These are phyloP conservation scores for Sitodiplosis mosellana DNA, from an alignment of 1,140 invertebrate genomes.

Conservation along the genomic window DNA sequence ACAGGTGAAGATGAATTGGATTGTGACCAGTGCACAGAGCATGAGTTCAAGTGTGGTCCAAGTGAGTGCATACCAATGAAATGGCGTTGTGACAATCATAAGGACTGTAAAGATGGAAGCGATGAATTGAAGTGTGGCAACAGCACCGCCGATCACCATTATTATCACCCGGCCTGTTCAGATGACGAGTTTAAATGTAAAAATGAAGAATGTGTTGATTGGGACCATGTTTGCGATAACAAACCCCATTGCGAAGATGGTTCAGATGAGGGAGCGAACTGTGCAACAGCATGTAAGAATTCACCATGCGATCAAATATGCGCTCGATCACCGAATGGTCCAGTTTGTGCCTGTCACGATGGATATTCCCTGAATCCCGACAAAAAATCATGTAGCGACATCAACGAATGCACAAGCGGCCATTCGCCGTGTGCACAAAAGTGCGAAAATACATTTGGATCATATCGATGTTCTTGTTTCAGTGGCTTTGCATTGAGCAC, in stretches of 20 bases:
- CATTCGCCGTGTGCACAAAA: constrained; percentile 52
- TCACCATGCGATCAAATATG: constrained; percentile 30
- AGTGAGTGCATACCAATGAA: constrained; percentile 32
- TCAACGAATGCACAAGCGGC: constrained; percentile 52
- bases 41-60: constrained; percentile 33
- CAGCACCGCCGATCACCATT: constrained; percentile 4
- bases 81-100: constrained; percentile 46
- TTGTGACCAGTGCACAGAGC: constrained; percentile 28
- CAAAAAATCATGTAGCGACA: constrained; percentile 34
- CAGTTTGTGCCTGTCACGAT: constrained; percentile 50
- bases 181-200: constrained; percentile 24
- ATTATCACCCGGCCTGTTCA: constrained; percentile 7
- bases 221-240: constrained; percentile 35
- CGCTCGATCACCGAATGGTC: constrained; percentile 20
- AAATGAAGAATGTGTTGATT: constrained; percentile 32
- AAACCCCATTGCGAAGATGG: constrained; percentile 36
- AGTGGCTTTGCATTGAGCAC: constrained; percentile 34
- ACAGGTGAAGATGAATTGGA: constrained; percentile 39
- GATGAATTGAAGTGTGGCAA: constrained; percentile 39
- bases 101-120: constrained; percentile 43
- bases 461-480: constrained; percentile 54
- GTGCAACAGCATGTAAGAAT: constrained; percentile 12
- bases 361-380: constrained; percentile 45
- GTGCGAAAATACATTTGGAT: constrained; percentile 52
- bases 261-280: constrained; percentile 16